Conservation (phyloP, 2,888 invertebrate genomes). For the Dasypogon diadema region DNA sequence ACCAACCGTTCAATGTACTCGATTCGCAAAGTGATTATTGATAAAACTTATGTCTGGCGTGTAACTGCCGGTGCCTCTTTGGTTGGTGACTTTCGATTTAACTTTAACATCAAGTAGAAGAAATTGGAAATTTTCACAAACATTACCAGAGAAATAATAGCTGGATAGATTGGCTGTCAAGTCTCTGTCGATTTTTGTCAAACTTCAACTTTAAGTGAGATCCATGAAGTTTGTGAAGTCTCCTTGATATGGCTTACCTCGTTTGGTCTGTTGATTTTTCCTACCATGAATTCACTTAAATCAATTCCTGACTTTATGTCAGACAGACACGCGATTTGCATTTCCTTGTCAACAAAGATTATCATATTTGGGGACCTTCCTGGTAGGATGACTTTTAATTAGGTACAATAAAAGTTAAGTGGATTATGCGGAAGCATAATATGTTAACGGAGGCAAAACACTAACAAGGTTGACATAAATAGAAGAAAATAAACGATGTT, state of each 20-base stretch:
- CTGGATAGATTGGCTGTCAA: conserved; percentile 11
- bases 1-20: conserved; percentile 29
- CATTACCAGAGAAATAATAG: conserved; percentile 20
- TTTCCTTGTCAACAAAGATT: neutral
- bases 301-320: conserved; percentile 19
- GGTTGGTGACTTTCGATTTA: conserved; percentile 36
- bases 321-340: conserved; percentile 16
- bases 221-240: neutral
- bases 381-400: neutral
- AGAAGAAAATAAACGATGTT: too few relatives aligned
- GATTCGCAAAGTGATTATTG: conserved; percentile 45
- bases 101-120: neutral
- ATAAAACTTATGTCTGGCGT: conserved; percentile 51
- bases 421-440: too few relatives aligned
- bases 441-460: too few relatives aligned
- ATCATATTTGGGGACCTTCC: neutral
- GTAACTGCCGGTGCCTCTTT: conserved; percentile 29
- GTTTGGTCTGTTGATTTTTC: neutral
- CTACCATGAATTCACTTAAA: conserved; percentile 3
- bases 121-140: conserved; percentile 7
- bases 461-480: too few relatives aligned
- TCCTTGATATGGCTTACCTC: neutral
- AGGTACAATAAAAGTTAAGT: neutral
- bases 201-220: conserved; percentile 4
- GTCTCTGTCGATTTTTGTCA: conserved; percentile 20